Evolutionary conservation across 2,888 invertebrate genomes (phyloP).

Genomic region (Tuta absoluta): DNA sequence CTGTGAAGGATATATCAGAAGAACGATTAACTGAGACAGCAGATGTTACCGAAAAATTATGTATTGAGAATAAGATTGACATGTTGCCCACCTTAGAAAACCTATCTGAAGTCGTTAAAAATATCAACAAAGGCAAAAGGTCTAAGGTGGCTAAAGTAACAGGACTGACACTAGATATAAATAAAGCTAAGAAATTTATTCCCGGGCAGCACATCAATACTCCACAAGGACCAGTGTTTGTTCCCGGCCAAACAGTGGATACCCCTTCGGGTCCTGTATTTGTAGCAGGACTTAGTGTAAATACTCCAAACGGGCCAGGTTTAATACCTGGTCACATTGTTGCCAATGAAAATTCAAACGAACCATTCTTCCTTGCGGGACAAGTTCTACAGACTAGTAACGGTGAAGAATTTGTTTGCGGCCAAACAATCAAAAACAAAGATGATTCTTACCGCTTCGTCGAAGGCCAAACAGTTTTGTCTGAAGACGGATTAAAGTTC

Average conservation of each 20-base stretch:
- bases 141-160: conserved; percentile 83
- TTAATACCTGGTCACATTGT: conserved; percentile 88
- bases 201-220: conserved; percentile 87
- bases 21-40: conserved; percentile 82
- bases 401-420: conserved; percentile 83
- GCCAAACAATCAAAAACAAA: conserved; percentile 82
- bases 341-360: conserved; percentile 78
- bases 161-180: conserved; percentile 84
- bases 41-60: conserved; percentile 82
- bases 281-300: conserved; percentile 87
- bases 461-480: conserved; percentile 83
- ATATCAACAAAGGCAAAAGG: conserved; percentile 81
- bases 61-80: conserved; percentile 76
- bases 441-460: conserved; percentile 80
- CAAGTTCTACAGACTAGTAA: conserved; percentile 83
- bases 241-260: conserved; percentile 88
- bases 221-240: conserved; percentile 85
- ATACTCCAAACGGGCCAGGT: conserved; percentile 84
- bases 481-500: conserved; percentile 83
- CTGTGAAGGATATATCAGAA: conserved; percentile 78
- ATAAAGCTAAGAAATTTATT: conserved; percentile 85
- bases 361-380: conserved; percentile 85
- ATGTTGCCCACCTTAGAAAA: conserved; percentile 83
- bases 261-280: conserved; percentile 85
- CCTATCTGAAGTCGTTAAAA: conserved; percentile 83